Evolutionary conservation across 35 echinoderm and acorn worm species (phyloP).

Genomic region (Patiria miniata): DNA sequence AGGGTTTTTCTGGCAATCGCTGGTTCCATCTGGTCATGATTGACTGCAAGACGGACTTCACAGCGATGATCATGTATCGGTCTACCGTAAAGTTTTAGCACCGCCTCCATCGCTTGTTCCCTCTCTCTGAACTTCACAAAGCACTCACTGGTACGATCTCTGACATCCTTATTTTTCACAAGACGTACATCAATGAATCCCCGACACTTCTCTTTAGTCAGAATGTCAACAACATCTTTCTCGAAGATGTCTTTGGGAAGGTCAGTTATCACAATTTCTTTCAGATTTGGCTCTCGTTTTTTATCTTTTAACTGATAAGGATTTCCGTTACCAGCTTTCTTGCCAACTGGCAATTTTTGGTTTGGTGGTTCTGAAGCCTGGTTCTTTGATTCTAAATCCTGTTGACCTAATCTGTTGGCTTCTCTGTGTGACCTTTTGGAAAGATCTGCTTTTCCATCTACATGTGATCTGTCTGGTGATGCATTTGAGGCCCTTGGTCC

Average conservation of each 20-base stretch:
- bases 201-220: not conserved
- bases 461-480: no score
- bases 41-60: not conserved
- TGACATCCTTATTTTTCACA: not conserved
- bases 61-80: not conserved
- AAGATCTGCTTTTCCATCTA: no score
- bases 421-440: no score
- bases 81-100: conserved; percentile 6
- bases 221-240: not conserved
- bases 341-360: no score
- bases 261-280: conserved; percentile 19
- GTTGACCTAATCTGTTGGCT: no score
- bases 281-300: conserved; percentile 8
- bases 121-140: conserved; percentile 1
- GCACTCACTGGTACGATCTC: not conserved
- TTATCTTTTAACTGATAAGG: not conserved
- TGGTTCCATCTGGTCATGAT: not conserved
- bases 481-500: no score
- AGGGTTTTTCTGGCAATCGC: conserved; percentile 11
- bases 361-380: no score
- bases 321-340: no score
- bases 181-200: not conserved
- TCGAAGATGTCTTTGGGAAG: not conserved
- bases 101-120: conserved; percentile 2
- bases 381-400: no score